Conservation (phyloP, 2,888 invertebrate species). For the Acanthosepion lycidas region DNA sequence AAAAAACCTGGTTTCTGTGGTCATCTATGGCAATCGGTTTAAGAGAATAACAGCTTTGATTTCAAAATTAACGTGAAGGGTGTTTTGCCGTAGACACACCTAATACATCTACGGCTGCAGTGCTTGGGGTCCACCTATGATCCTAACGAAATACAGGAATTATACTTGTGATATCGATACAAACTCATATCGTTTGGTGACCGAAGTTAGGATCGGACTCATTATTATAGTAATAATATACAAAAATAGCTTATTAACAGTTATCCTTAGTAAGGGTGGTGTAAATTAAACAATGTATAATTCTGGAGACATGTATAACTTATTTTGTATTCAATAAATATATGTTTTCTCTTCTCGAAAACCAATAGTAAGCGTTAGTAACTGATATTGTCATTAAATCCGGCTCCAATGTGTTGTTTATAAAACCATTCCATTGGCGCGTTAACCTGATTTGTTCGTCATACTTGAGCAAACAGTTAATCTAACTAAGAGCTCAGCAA, state of each 20-base stretch:
- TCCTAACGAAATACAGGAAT: too few species aligned
- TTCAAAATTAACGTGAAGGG: too few species aligned
- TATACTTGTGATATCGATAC: too few species aligned
- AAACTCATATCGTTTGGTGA: too few species aligned
- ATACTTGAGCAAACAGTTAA: not conserved
- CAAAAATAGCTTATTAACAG: not conserved
- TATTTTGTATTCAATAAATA: not conserved
- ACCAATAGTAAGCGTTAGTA: not conserved
- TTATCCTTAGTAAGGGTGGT: not conserved
- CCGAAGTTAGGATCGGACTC: too few species aligned
- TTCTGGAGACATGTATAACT: not conserved
- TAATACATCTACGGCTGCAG: too few species aligned
- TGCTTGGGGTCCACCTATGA: too few species aligned
- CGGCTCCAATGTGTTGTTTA: not conserved
- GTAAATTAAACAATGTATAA: not conserved
- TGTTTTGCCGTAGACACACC: too few species aligned
- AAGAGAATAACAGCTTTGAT: too few species aligned
- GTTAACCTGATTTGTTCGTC: not conserved
- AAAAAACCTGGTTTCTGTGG: too few species aligned
- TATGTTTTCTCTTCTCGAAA: not conserved
- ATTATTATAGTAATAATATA: not conserved
- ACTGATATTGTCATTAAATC: slow-evolving; percentile 18
- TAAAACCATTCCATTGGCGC: not conserved
- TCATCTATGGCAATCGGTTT: too few species aligned
- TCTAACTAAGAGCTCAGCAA: not conserved